phyloP scores from a whole-genome alignment of 2,113 vertebrate species.

The Tragelaphus scriptus region DNA sequence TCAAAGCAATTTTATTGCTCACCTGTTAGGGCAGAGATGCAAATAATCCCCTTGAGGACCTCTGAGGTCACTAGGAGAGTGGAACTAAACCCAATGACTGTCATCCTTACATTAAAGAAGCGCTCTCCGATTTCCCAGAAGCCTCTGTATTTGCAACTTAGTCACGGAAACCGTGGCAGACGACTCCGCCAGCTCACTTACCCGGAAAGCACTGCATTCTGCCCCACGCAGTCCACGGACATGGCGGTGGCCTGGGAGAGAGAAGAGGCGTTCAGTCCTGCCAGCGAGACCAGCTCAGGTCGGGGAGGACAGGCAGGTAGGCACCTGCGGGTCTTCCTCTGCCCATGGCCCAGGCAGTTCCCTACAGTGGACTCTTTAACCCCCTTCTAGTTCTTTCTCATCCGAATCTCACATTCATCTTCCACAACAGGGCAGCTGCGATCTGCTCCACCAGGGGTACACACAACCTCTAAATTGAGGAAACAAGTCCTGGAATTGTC shows the following conservation, averaged over 20 bases:
- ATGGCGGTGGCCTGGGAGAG: constrained; percentile 92
- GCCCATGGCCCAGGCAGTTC: neutral
- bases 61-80: neutral
- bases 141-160: neutral
- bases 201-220: constrained; percentile 95
- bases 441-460: neutral
- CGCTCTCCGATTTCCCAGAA: constrained; percentile 8
- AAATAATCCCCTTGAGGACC: neutral
- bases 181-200: constrained; percentile 77
- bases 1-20: neutral
- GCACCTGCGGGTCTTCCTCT: neutral
- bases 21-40: neutral
- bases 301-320: neutral
- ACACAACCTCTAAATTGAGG: neutral
- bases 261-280: constrained; percentile 55
- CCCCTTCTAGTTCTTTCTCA: neutral
- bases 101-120: neutral
- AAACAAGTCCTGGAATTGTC: neutral
- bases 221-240: constrained; percentile 98
- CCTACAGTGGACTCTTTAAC: neutral
- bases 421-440: neutral
- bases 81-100: neutral
- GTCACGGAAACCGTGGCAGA: neutral
- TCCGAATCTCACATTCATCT: neutral
- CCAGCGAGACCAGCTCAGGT: neutral